Evolutionary conservation across 2,888 invertebrate species (phyloP).

Genomic region (Cordilura impudica): DNA sequence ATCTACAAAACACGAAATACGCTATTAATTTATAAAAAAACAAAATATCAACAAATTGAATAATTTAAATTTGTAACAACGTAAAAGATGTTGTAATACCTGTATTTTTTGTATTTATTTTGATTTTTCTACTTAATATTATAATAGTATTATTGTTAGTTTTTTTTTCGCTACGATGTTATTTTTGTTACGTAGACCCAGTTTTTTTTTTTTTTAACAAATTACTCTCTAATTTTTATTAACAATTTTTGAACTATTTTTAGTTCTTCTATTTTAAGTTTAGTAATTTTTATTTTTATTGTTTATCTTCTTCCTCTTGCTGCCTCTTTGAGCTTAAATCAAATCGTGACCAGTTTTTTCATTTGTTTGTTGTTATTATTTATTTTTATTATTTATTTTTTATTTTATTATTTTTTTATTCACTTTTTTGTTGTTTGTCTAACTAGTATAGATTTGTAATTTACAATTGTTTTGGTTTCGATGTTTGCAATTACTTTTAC

Average conservation of each 20-base stretch:
- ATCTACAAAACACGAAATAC: background rate
- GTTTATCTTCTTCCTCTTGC: background rate
- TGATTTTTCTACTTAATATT: too few species aligned
- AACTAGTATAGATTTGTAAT: constrained; percentile 1
- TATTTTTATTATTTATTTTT: background rate
- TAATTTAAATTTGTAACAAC: background rate
- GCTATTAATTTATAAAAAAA: background rate
- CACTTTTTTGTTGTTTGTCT: background rate
- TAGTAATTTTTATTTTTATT: background rate
- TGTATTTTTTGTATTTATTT: background rate
- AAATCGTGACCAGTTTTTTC: constrained; percentile 50
- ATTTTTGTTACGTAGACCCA: constrained; percentile 7
- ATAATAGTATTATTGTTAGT: background rate
- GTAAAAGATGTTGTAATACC: background rate
- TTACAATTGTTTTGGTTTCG: constrained; percentile 17
- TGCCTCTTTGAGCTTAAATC: background rate
- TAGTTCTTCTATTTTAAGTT: background rate
- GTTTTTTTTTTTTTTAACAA: background rate
- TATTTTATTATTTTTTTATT: too few species aligned
- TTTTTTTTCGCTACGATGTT: constrained; percentile 5
- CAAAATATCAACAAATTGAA: background rate
- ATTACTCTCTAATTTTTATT: constrained; percentile 26
- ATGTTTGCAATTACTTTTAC: constrained; percentile 14
- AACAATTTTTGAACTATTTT: constrained; percentile 23
- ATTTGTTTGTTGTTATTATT: too few species aligned